Percentiles rank a stretch among this genome's conserved stretches.
phyloP scores from a whole-genome alignment of 2,888 invertebrate species.

The Linnaemya vulpina region DNA sequence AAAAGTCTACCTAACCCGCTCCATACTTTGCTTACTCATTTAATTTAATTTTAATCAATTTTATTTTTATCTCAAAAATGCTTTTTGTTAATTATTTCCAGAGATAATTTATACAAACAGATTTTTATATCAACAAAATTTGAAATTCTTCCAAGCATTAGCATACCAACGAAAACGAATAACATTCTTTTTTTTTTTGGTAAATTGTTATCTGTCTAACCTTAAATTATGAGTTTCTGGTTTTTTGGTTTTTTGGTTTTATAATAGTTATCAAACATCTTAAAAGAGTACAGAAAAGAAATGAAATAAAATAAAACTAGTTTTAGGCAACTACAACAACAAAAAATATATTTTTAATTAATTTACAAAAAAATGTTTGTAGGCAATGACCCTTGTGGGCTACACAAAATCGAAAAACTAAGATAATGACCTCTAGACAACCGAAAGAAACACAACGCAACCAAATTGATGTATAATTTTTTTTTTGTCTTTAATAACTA shows the following conservation, averaged over 20 bases:
- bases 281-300: neutral
- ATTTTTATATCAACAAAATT: slow-evolving; percentile 46
- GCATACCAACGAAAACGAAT: neutral
- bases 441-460: neutral
- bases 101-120: slow-evolving; percentile 49
- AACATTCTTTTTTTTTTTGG: slow-evolving; percentile 26
- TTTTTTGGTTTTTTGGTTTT: slow-evolving; percentile 35
- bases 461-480: slow-evolving; percentile 20
- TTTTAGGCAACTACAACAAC: slow-evolving; percentile 31
- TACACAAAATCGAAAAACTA: slow-evolving; percentile 31
- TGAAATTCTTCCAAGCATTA: slow-evolving; percentile 15
- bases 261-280: slow-evolving; percentile 52
- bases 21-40: neutral
- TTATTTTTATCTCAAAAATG: slow-evolving; percentile 22
- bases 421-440: slow-evolving; percentile 60
- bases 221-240: slow-evolving; percentile 62
- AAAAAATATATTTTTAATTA: neutral
- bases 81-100: slow-evolving; percentile 4
- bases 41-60: slow-evolving; percentile 37
- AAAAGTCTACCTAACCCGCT: too few relatives aligned
- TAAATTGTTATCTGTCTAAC: slow-evolving; percentile 51
- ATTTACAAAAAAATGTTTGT: slow-evolving; percentile 50
- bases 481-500: neutral
- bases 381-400: slow-evolving; percentile 65
- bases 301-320: slow-evolving; percentile 53